Evolutionary conservation across 1,140 invertebrate species (phyloP).

Genomic region (Steinernema feltiae): DNA sequence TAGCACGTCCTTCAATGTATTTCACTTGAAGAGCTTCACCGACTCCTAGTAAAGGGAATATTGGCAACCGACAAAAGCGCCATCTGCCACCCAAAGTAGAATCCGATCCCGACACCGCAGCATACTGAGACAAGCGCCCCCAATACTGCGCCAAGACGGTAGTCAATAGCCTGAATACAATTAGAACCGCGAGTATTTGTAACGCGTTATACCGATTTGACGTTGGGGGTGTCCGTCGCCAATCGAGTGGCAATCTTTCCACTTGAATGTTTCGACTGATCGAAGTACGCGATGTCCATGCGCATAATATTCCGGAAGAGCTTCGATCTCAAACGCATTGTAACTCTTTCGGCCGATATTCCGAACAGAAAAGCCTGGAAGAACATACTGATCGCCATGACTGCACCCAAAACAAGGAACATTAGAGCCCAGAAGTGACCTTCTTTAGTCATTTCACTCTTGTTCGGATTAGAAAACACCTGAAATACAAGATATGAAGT

Average conservation of each 20-base stretch:
- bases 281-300: slow-evolving; percentile 62
- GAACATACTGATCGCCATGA: slow-evolving; percentile 32
- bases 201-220: too few species aligned
- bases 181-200: too few species aligned
- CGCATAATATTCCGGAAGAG: slow-evolving; percentile 61
- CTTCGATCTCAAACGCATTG: slow-evolving; percentile 58
- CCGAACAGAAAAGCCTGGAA: slow-evolving; percentile 40
- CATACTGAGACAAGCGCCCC: slow-evolving; percentile 58
- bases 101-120: slow-evolving; percentile 48
- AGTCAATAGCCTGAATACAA: slow-evolving; percentile 59
- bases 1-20: neutral
- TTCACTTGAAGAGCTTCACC: neutral
- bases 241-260: slow-evolving; percentile 62
- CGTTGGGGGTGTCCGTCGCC: slow-evolving; percentile 61
- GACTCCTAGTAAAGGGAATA: slow-evolving; percentile 32
- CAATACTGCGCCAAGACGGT: slow-evolving; percentile 56
- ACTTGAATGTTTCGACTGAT: slow-evolving; percentile 60
- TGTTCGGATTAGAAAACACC: slow-evolving; percentile 42
- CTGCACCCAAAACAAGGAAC: slow-evolving; percentile 38
- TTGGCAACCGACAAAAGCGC: slow-evolving; percentile 41
- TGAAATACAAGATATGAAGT: too few species aligned
- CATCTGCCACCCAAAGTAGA: slow-evolving; percentile 56
- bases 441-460: slow-evolving; percentile 30
- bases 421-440: slow-evolving; percentile 51
- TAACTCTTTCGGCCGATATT: slow-evolving; percentile 60